These are phyloP conservation scores for Furnarius figulus DNA, from an alignment of 2,113 vertebrate genomes.

Conservation along the genomic window DNA sequence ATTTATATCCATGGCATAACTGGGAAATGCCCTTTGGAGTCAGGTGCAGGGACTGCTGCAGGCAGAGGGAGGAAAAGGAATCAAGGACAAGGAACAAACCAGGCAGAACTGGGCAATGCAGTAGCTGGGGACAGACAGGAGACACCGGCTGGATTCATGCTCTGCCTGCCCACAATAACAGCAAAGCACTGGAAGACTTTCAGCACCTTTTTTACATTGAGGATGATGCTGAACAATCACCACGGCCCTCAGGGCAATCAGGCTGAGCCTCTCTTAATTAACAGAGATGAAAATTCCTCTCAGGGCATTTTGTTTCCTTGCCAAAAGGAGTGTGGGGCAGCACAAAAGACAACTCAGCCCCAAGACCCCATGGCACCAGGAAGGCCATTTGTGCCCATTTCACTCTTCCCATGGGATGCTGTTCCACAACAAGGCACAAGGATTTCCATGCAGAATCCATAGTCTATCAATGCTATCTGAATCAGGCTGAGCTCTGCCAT, in stretches of 20 bases:
- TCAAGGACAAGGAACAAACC: neutral
- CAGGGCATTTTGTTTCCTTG: neutral
- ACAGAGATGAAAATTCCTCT: neutral
- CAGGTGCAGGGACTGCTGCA: neutral
- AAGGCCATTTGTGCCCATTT: neutral
- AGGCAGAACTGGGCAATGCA: neutral
- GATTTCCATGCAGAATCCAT: neutral
- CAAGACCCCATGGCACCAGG: neutral
- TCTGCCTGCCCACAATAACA: neutral
- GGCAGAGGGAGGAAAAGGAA: neutral
- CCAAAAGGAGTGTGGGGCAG: neutral
- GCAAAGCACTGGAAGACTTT: neutral
- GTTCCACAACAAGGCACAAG: fast-evolving
- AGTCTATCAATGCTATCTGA: neutral
- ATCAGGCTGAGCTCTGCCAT: fast-evolving
- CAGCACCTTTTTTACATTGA: neutral
- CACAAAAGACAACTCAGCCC: fast-evolving
- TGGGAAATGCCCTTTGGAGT: neutral
- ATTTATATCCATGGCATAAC: neutral
- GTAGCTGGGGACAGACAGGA: neutral
- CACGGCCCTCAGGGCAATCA: neutral
- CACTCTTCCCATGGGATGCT: fast-evolving
- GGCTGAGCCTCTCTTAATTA: neutral
- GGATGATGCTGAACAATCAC: neutral
- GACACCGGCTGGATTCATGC: fast-evolving